Evolutionary conservation across 2,797 vertebrate genomes (phyloP), one percentile per base, ranked within the genome.

Genomic region (Thaleichthys pacificus): DNA sequence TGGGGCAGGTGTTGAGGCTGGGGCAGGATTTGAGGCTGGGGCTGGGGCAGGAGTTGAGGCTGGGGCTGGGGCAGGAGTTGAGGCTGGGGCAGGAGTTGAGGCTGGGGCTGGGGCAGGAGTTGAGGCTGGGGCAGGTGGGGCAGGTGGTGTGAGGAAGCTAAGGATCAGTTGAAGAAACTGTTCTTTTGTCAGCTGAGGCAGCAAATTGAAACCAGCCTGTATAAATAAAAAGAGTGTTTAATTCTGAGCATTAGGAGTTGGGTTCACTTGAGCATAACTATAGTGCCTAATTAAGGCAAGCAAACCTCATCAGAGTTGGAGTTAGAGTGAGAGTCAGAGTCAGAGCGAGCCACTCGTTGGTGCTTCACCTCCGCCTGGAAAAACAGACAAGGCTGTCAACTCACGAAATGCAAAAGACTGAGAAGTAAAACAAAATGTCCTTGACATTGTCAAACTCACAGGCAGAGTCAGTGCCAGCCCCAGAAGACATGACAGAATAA

Each of bases 261-360:
- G n/a, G 22, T 11, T 61, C 21, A 61, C 22, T 61, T 24, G 22
- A 61, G 7, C 19, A 61, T 11, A 22, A 61, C 22, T 51, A 4
- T 21, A 58, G 21, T 58, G 57, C n/a, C 8, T 30, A 22, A 65
- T 21, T 14, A 65, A 11, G 14, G 15, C 17, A 42, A 5, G 32
- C 73, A 51, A 69, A 84, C 79, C 73, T 78, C 73, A 19, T 81
- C 56, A 2, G 74, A 84, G 49, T 6, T 57, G 17, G 57, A 78
- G 42, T 8, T 3, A 9, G 74, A 75, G n/a, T 5, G n/a, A 15
- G 74, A 75, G 12, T 5, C 26, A 15, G 74, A 76, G 17, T 35
- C 14, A 1, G 66, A 72, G 22, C 57, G 76, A 35, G 30, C 47
- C 30, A 42, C 11, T 14, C 15, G 49, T 15, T 60, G 56, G 3